Evolutionary conservation across 2,113 vertebrate genomes (phyloP), one percentile per base, ranked within the genome.

Genomic region (Scophthalmus maximus): DNA sequence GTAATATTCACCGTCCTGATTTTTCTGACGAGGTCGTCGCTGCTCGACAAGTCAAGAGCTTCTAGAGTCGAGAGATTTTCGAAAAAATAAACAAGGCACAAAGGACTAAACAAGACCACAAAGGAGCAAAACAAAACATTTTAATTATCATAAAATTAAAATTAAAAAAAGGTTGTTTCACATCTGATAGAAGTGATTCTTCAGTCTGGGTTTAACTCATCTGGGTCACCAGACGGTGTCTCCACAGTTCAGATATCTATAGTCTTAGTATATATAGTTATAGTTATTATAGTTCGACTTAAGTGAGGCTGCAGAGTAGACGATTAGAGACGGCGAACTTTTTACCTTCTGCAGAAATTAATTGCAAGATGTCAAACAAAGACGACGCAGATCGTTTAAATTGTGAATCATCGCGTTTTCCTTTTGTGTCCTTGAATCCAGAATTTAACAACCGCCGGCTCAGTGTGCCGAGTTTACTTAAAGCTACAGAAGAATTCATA

Each of bases 1-100:
- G 26, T 49, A 34, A 58, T 30, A 1, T 50, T 64, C 58, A 63
- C 34, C 46, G n/a, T 53, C 40, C 67, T 47, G 6, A 36, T 53
- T 14, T 25, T 49, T n/a, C 30, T 5, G 12, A 51, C 6, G 2
- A 26, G 42, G 12, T 57, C 44, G 0, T 34, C 61, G 8, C 18
- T 63, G 26, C 29, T 34, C 11, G 12, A 56, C n/a, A n/a, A n/a
- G n/a, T n/a, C n/a, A n/a, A 5, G 44, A 17, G 40, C 32, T 40
- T 34, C n/a, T 1, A 2, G 53, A 27, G 26, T 38, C n/a, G 4
- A 46, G 4, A 26, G 6, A 40, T 3, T 30, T 61, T 50, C n/a
- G 15, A 72, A 44, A 61, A 51, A 29, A 15, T 40, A 55, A 80
- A 69, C 62, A 88, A 88, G 86, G 87, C 87, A 87, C 84, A 71